phyloP scores from a whole-genome alignment of 2,113 vertebrate genomes.

The Ptilorrhoa leucosticta region DNA sequence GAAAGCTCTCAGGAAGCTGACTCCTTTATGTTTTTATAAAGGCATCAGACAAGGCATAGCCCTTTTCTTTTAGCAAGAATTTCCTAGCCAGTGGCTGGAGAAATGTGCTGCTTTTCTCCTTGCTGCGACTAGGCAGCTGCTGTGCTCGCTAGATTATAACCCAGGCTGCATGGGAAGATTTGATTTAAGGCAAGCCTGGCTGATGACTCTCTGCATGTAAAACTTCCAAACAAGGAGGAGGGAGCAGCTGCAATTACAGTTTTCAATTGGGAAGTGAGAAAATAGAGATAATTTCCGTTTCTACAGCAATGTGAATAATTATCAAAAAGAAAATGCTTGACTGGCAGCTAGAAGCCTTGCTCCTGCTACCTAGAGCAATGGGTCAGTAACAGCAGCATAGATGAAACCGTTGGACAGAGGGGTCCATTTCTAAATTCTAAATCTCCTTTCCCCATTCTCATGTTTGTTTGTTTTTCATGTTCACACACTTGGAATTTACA shows the following conservation, averaged over 20 bases:
- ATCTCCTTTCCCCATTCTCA: neutral
- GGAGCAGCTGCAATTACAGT: slow-evolving; percentile 59
- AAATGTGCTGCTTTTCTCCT: slow-evolving; percentile 19
- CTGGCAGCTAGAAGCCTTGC: slow-evolving; percentile 40
- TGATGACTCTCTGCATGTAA: slow-evolving; percentile 43
- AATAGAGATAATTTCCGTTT: slow-evolving; percentile 58
- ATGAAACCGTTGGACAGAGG: neutral
- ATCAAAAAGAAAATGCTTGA: slow-evolving; percentile 30
- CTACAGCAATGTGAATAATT: slow-evolving; percentile 56
- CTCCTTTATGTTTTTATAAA: neutral
- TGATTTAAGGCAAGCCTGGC: slow-evolving; percentile 51
- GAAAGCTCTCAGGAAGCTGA: slow-evolving; percentile 31
- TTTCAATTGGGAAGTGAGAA: slow-evolving; percentile 60
- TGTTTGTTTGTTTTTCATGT: neutral
- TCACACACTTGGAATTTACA: neutral
- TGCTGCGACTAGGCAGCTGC: slow-evolving; percentile 1
- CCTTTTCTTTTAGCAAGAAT: slow-evolving; percentile 12
- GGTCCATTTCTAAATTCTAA: neutral
- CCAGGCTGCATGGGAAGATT: slow-evolving; percentile 43
- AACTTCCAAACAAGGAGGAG: slow-evolving; percentile 60
- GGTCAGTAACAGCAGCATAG: neutral
- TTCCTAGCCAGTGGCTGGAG: neutral
- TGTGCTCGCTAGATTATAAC: slow-evolving; percentile 13
- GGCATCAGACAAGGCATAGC: neutral
- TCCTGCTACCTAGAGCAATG: slow-evolving; percentile 4